Conservation (phyloP, 2,888 invertebrate species). For the Eupithecia centaureata region DNA sequence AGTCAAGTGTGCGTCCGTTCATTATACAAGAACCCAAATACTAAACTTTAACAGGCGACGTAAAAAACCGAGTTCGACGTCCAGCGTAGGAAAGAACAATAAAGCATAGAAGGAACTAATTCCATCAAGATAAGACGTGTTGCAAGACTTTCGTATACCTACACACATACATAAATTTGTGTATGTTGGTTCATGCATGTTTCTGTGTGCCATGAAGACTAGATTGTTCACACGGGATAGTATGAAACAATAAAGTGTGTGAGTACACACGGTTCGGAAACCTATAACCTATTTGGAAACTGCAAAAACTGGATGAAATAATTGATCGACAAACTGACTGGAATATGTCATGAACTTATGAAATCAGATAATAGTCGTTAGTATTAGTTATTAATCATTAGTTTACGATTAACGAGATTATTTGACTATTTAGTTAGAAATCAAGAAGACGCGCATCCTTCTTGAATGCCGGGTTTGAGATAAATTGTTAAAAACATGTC, state of each 20-base stretch:
- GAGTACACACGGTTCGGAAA: conserved; percentile 62
- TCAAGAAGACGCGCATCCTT: too few species aligned
- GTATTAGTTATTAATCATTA: too few species aligned
- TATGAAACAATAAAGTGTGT: conserved; percentile 64
- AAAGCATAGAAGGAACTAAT: conserved; percentile 18
- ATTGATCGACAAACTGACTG: background rate
- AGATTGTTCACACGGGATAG: conserved; percentile 76
- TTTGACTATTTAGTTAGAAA: too few species aligned
- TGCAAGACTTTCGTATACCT: conserved; percentile 35
- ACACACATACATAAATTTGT: conserved; percentile 32
- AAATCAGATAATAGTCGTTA: too few species aligned
- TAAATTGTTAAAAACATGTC: background rate
- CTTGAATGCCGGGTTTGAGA: background rate
- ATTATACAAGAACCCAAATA: conserved; percentile 59
- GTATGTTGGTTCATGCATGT: conserved; percentile 38
- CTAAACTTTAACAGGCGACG: conserved; percentile 23
- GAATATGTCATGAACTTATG: background rate
- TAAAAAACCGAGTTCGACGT: conserved; percentile 22
- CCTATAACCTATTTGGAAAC: conserved; percentile 47
- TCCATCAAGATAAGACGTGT: conserved; percentile 25
- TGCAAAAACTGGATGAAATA: conserved; percentile 11
- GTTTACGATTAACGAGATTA: too few species aligned
- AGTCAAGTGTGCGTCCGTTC: conserved; percentile 82
- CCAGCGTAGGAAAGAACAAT: conserved; percentile 6
- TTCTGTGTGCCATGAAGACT: conserved; percentile 58